Evolutionary conservation across 2,888 invertebrate species (phyloP), one percentile per base, ranked within the genome.

Genomic region (Isoperla grammatica): DNA sequence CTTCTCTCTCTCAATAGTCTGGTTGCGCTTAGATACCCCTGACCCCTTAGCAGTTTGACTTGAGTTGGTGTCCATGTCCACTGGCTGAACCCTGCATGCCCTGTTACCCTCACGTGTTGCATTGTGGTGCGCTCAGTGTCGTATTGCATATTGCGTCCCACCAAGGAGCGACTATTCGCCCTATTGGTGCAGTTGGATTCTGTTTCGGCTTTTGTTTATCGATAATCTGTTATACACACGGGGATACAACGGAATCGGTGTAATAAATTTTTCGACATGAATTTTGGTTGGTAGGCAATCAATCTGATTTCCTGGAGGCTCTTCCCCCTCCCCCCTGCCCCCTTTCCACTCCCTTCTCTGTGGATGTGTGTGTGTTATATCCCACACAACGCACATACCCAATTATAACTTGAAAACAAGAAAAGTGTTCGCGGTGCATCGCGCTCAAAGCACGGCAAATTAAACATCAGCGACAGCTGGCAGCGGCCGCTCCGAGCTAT

Each of bases 1-100:
- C 74, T 74, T 53, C 37, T 43, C 62, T 61, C 63, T 57, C 61
- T 50, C 59, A 63, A 59, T 63, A 63, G 63, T 59, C 61, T 60
- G 62, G 60, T 63, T 63, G 57, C 62, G 63, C 61, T 63, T 63
- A 63, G 63, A 56, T 29, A 60, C 60, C 61, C 63, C 61, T 48
- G 56, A 45, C 39, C 57, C 61, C 46, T 61, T 61, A 63, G 63
- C 60, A 57, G 53, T 50, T 62, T 62, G 58, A 55, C 65, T 64
- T 64, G 64, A 60, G 62, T 65, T 65, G 63, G 49, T 65, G 65
- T 65, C 65, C 61, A 62, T 59, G 60, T 63, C 63, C 63, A 64
- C 58, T 64, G 65, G 63, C 63, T 65, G 57, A 43, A 56, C 48
- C 59, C 56, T 64, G 64, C 64, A 64, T 64, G 64, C 63, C 59